Evolutionary conservation across 2,113 vertebrate species (phyloP), one percentile per base, ranked within the genome.

Genomic region (Terrapene triunguis): DNA sequence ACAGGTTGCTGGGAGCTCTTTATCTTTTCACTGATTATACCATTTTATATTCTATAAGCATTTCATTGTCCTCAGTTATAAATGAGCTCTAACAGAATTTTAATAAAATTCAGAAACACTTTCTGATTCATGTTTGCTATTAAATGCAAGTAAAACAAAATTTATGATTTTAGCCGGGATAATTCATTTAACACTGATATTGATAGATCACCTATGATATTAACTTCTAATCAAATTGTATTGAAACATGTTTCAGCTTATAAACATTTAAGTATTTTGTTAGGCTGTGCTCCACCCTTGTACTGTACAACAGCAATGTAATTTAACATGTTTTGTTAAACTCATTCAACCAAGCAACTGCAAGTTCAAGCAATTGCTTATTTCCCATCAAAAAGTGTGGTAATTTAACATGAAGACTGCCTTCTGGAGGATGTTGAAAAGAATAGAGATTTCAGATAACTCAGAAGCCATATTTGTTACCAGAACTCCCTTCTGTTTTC

Each of bases 21-120:
- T 90, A 95, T 97, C 93, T 92, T 95, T 91, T 38, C 92, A 38
- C 80, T 80, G 92, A 96, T 94, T 94, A 88, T 79, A 87, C 47
- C 24, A 48, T 90, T 92, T 84, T 81, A 81, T 51, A 87, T 93
- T 97, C 89, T 91, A 12, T 3, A 85, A 21, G 53, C 92, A 92
- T 80, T 95, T 97, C 89, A 92, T 92, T 97, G 76, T 96, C 50
- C 91, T 93, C 82, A 9, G 85, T 94, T 89, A 97, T 76, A 96
- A 95, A 96, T 84, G 96, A 96, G 82, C 47, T 96, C 78, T 91
- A 97, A 91, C 59, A 87, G 81, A 90, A 81, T 96, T 95, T 91
- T 94, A 97, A 94, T 93, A 96, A 96, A 97, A 96, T 87, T 90
- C 92, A 91, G 82, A 96, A 96, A 87, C 42, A 87, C 90, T 90